Evolutionary conservation across 92 coral and sea anemone genomes (phyloP).

Genomic region (Ricordea florida): DNA sequence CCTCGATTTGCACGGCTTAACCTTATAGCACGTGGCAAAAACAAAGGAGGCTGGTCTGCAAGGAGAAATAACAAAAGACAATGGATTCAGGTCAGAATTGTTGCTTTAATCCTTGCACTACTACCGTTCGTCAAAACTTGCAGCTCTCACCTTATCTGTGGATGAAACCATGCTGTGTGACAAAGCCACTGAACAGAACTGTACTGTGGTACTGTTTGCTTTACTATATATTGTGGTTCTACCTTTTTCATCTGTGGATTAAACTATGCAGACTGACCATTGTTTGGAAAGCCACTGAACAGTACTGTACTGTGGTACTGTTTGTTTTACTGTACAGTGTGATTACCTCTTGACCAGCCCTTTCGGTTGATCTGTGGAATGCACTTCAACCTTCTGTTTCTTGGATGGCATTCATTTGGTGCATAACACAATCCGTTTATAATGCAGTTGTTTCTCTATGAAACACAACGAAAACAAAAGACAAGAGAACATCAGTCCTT

Average conservation of each 20-base stretch:
- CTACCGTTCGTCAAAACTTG: not conserved
- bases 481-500: too few relatives aligned
- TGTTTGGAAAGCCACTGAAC: too few relatives aligned
- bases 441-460: conserved; percentile 70
- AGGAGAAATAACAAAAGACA: conserved; percentile 63
- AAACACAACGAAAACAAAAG: not conserved
- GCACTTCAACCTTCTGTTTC: conserved; percentile 63
- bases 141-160: not conserved
- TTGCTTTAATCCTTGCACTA: not conserved
- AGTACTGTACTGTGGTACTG: too few relatives aligned
- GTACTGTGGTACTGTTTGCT: too few relatives aligned
- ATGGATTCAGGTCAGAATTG: conserved; percentile 70
- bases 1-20: conserved; percentile 72
- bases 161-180: too few relatives aligned
- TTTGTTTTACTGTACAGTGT: too few relatives aligned
- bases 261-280: too few relatives aligned
- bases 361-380: conserved; percentile 70
- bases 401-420: conserved; percentile 75
- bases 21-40: conserved; percentile 39
- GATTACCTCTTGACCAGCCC: conserved; percentile 76
- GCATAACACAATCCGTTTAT: conserved; percentile 78
- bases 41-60: conserved; percentile 88
- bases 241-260: too few relatives aligned
- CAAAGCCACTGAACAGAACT: too few relatives aligned
- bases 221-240: too few relatives aligned